These are phyloP conservation scores for Bombus vancouverensis DNA, from an alignment of 1,140 invertebrate species.

Conservation along the genomic window DNA sequence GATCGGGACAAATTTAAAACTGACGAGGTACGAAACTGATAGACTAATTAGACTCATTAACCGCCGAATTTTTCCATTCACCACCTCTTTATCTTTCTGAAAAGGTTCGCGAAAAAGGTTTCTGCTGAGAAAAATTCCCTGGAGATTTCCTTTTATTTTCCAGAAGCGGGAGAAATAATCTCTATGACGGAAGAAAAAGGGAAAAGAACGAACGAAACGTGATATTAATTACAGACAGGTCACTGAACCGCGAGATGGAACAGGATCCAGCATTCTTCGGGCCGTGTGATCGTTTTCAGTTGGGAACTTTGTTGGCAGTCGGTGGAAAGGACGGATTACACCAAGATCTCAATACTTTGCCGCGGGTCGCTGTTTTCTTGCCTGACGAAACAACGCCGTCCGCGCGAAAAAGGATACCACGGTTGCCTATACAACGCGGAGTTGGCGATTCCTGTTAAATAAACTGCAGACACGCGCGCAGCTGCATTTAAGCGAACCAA, in stretches of 20 bases:
- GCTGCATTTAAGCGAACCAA: slow-evolving; percentile 15
- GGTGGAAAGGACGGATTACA: background rate
- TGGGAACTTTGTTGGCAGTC: background rate
- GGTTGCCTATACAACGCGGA: background rate
- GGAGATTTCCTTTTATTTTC: background rate
- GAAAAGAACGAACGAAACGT: background rate
- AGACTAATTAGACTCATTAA: background rate
- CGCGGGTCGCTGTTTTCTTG: background rate
- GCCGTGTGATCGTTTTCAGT: background rate
- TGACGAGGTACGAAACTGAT: background rate
- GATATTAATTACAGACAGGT: background rate
- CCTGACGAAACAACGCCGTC: background rate
- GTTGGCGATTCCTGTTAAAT: slow-evolving; percentile 19
- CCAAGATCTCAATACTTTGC: background rate
- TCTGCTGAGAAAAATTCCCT: background rate
- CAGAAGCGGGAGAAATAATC: background rate
- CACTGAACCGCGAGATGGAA: background rate
- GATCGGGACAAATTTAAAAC: too few species aligned
- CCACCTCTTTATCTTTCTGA: background rate
- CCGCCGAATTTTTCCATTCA: background rate
- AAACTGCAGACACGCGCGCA: slow-evolving; percentile 2
- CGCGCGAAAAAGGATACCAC: background rate
- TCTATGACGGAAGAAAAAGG: background rate
- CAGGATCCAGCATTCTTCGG: background rate
- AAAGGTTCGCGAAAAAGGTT: background rate